phyloP scores from a whole-genome alignment of 2,888 invertebrate genomes.

The Caenorhabditis drosophilae region DNA sequence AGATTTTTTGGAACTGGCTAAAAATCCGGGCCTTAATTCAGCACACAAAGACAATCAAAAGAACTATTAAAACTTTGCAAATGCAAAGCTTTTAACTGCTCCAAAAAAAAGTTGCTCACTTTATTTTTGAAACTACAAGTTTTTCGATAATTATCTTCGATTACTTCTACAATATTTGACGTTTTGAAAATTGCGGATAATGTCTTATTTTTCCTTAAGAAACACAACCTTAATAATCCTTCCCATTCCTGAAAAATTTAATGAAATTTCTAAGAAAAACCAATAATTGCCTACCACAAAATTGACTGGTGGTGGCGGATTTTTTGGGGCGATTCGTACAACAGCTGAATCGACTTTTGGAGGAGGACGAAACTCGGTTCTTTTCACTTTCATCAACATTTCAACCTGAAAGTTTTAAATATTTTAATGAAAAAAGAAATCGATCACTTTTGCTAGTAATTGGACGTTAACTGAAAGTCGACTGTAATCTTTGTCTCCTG shows the following conservation, averaged over 20 bases:
- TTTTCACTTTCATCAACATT: constrained; percentile 80
- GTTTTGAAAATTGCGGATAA: constrained; percentile 87
- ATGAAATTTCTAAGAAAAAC: too few species aligned
- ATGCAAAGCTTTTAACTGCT: too few species aligned
- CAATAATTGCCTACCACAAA: too few species aligned
- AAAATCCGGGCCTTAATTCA: too few species aligned
- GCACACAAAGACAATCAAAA: too few species aligned
- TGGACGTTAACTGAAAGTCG: constrained; percentile 95
- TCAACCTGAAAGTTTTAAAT: too few species aligned
- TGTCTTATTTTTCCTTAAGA: constrained; percentile 95
- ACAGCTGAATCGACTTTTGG: constrained; percentile 98
- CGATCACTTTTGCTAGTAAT: constrained; percentile 87
- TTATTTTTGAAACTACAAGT: constrained; percentile 86
- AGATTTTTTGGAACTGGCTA: constrained; percentile 81
- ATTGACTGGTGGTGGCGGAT: constrained; percentile 81
- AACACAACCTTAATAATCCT: constrained; percentile 90
- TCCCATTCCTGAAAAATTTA: too few species aligned
- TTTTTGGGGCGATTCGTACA: constrained; percentile 92
- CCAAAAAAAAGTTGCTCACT: too few species aligned
- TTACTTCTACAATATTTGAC: constrained; percentile 74
- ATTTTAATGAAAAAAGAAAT: too few species aligned
- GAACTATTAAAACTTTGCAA: too few species aligned
- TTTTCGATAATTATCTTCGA: constrained; percentile 88
- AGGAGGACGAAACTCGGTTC: constrained; percentile 96
- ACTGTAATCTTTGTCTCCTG: constrained; percentile 95